Evolutionary conservation across 92 coral and sea anemone species (phyloP), one percentile per base, ranked within the genome.

Genomic region (Paramuricea clavata): DNA sequence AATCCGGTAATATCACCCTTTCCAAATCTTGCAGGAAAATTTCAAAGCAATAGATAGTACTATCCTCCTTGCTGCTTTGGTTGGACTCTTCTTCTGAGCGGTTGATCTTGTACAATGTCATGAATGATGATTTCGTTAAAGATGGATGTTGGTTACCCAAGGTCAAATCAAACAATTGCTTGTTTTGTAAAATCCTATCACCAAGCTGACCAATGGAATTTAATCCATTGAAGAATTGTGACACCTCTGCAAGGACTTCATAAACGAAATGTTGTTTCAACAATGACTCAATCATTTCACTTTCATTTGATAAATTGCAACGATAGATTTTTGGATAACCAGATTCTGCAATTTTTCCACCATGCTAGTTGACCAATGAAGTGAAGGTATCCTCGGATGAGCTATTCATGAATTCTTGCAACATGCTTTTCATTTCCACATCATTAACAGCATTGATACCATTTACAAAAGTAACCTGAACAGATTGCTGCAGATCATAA

Each of bases 11-110:
- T 87, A 33, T 86, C 91, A 62, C 93, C 44, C 90, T 92, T 49
- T 93, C 95, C 36, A 90, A 88, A 78, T 93, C 92, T 30, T 86
- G 60, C 1, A 92, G 91, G 72, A 69, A 92, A 6, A 92, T 81
- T 42, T 92, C 91, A 88, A 76, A 89, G 82, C 39, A 91, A 89
- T 6, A 91, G 39, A 93, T 88, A 6, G 93, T 90, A 60, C 69
- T 52, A 0, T 93, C 95, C 34, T 93, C 92, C 50, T 74, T 34
- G 73, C 42, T 76, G 44, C 91, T 93, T 67, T 67, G 57, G 85
- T 90, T 90, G 7, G 93, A 93, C 32, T 93, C 95, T 78, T 85
- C 43, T 50, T 80, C 92, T 19, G 95, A 85, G 28, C 54, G 49
- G 12, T 52, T 74, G 0, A 85, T 25, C 67, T 79, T 41, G 59